Conservation (phyloP, 2,888 invertebrate species). For the Nomada fucata region DNA sequence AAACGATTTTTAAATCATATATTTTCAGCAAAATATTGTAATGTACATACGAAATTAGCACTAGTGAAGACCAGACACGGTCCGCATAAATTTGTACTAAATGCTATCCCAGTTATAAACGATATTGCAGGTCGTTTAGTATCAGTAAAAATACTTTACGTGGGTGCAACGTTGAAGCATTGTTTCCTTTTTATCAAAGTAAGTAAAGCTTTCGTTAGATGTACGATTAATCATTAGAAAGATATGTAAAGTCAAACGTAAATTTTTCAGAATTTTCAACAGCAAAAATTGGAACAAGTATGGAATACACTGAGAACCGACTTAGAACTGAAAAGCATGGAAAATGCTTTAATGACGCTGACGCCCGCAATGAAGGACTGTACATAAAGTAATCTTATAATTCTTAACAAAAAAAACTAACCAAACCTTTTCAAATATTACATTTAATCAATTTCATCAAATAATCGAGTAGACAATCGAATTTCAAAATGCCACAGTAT, state of each 20-base stretch:
- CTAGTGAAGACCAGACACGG: slow-evolving; percentile 90
- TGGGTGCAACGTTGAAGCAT: slow-evolving; percentile 92
- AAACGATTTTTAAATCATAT: slow-evolving; percentile 1
- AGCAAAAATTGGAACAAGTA: slow-evolving; percentile 87
- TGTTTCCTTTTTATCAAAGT: slow-evolving; percentile 89
- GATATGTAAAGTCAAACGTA: too few species aligned
- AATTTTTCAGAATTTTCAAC: slow-evolving; percentile 86
- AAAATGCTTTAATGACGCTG: slow-evolving; percentile 81
- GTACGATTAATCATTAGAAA: neutral
- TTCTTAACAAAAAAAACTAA: neutral
- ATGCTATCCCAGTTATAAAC: slow-evolving; percentile 89
- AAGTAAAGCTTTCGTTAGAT: slow-evolving; percentile 39
- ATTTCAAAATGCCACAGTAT: neutral
- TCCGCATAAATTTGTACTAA: slow-evolving; percentile 90
- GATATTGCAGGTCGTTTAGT: slow-evolving; percentile 88
- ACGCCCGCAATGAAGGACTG: slow-evolving; percentile 78
- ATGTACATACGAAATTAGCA: slow-evolving; percentile 90
- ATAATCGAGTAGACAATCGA: neutral
- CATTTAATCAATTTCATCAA: neutral
- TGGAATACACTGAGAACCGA: slow-evolving; percentile 88
- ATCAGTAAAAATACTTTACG: slow-evolving; percentile 88
- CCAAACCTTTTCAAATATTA: neutral
- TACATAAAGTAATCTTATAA: neutral
- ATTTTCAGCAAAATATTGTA: slow-evolving; percentile 90
- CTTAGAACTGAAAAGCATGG: slow-evolving; percentile 87